Base-by-base conservation (phyloP, 2,113 vertebrate genomes). In the Mus pahari region DNA sequence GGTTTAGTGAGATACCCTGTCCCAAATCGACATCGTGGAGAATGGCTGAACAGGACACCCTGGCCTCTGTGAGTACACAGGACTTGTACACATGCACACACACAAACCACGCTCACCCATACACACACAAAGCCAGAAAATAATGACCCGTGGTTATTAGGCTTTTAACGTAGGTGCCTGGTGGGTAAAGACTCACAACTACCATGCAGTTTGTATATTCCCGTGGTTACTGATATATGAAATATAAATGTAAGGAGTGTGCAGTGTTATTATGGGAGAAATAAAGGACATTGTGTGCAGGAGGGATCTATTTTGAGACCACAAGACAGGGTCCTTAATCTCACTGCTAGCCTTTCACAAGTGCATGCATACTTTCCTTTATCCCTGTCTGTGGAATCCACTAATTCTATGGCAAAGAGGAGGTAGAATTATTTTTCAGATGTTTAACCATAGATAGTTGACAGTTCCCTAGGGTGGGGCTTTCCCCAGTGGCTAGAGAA, bases 41-140 rank as follows among this genome's bases (percentile, higher is more conserved):
- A 62, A 83, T 0, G 12, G 26, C 55, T 42, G 81, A 24, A 8
- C n/a, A 83, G 55, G 24, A 16, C n/a, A 45, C 58, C 17, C 81
- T 42, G 58, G n/a, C 58, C 58, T 83, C n/a, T 42, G 55, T 39
- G 14, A 62, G 58, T 17, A 64, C n/a, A 83, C n/a, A 62, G 4
- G n/a, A 20, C 55, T 83, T 31, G 7, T 0, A 31, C 6, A 36
- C 48, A 53, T 8, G 31, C 60, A 64, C 19, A 31, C 26, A 64
- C 0, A 13, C 0, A 13, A 5, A 84, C 28, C 26, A 20, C 60
- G 22, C 7, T 31, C 17, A 36, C 55, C 31, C 16, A 31, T 31
- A 64, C 39, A 86, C 60, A 86, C 26, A 66, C 19, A 45, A 48
- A 86, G 28, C 4, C 24, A 86, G 26, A 42, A 31, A 86, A 66